Base-by-base conservation (phyloP, 1,140 invertebrate genomes). In the Centruroides sculpturatus region DNA sequence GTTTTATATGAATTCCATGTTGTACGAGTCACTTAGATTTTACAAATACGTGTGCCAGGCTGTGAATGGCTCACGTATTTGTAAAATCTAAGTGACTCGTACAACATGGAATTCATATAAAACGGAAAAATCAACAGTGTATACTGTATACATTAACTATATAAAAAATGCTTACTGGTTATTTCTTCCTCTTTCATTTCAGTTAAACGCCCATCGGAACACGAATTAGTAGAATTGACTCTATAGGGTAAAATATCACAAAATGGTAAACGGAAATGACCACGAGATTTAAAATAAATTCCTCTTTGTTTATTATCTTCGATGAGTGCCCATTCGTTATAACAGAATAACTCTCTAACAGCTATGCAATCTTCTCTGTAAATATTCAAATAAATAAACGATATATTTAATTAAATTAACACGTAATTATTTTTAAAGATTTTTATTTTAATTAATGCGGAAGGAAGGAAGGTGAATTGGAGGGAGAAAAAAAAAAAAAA, bases 301-400 rank as follows among this genome's bases (percentile, higher is more conserved):
- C 83, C 82, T 57, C 83, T 77, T 61, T 83, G 80, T 71, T 91
- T 92, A 71, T 91, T 89, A 67, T 89, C 87, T 75, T 93, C 88
- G 60, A 95, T 85, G 48, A 89, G 73, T 13, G 86, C 83, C 92
- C 92, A 95, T 69, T 94, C 86, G 69, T 87, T 88, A 71, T 89
- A 92, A 75, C 92, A 97, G 74, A 94, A 89, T 66, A 90, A 80
- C 69, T 89, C 82, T 70, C 85, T 83, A 6, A 93, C 85, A 46
- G 90, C 92, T 68, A 89, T 82, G 71, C 93, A 96, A 71, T 94
- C 92, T 80, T 96, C 91, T 68, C 87, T 89, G 41, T 3, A 54
- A 41, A 41, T 8, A 41, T 5, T 41, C 5, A 41, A 41, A 41
- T 41, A 6, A 41, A 55, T 23, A 7, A 13, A 41, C 23, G 5